Conservation (phyloP, 2,113 vertebrate genomes). For the Lepisosteus osseus region DNA sequence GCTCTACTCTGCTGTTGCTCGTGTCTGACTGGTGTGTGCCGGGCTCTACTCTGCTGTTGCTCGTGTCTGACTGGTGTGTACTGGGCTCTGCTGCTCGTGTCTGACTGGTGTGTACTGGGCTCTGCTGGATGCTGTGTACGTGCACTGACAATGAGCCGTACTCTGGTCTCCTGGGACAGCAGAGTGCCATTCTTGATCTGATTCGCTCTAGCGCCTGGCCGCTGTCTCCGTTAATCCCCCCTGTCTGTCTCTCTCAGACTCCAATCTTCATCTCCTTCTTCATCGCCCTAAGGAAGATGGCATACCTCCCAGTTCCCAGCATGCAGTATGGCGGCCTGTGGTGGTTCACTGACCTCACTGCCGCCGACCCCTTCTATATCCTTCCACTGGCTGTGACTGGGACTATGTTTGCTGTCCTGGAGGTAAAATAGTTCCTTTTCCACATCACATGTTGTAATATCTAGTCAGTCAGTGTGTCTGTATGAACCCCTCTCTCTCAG, state of each 20-base stretch:
- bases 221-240: background rate
- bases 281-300: slow-evolving; percentile 84
- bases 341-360: slow-evolving; percentile 80
- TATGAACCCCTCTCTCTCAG: background rate
- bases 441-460: background rate
- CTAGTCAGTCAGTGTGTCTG: too few species aligned
- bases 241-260: slow-evolving; percentile 49
- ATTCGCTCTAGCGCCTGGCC: too few species aligned
- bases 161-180: background rate
- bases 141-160: too few species aligned
- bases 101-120: too few species aligned
- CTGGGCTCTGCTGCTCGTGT: too few species aligned
- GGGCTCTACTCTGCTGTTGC: too few species aligned
- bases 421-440: slow-evolving; percentile 55
- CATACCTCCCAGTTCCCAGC: slow-evolving; percentile 81
- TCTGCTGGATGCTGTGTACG: too few species aligned
- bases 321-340: slow-evolving; percentile 74
- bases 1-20: too few species aligned
- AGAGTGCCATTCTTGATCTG: background rate
- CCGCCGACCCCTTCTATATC: slow-evolving; percentile 73
- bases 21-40: too few species aligned
- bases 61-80: too few species aligned
- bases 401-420: slow-evolving; percentile 79
- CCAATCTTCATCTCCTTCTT: slow-evolving; percentile 89
- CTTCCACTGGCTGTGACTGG: slow-evolving; percentile 74